Evolutionary conservation across 2,797 vertebrate genomes (phyloP).

Genomic region (Schizopygopsis pylzovi): DNA sequence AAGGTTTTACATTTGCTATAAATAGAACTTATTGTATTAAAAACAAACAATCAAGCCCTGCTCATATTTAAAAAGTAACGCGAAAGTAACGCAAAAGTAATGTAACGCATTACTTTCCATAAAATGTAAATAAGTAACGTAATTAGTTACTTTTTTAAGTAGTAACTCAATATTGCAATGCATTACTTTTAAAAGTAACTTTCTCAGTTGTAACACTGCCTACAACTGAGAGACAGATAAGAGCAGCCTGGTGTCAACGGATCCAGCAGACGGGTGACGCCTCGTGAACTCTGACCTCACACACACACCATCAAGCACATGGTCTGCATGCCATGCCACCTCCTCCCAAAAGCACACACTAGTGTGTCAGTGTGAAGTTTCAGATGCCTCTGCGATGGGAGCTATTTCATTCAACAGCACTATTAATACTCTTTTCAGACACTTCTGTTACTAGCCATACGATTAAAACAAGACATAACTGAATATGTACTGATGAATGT

Average conservation of each 20-base stretch:
- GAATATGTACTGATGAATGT: neutral
- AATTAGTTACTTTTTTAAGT: too few relatives aligned
- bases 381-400: slow-evolving; percentile 17
- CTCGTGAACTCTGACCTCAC: slow-evolving; percentile 48
- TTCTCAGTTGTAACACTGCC: too few relatives aligned
- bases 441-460: neutral
- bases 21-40: too few relatives aligned
- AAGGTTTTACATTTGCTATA: too few relatives aligned
- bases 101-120: too few relatives aligned
- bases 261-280: slow-evolving; percentile 68
- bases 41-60: too few relatives aligned
- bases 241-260: neutral
- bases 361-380: slow-evolving; percentile 9
- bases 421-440: neutral
- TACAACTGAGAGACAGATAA: neutral
- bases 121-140: too few relatives aligned
- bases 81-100: too few relatives aligned
- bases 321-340: slow-evolving; percentile 58
- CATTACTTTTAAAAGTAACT: too few relatives aligned
- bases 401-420: slow-evolving; percentile 32
- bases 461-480: neutral
- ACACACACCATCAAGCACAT: slow-evolving; percentile 56
- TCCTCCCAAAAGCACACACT: slow-evolving; percentile 12
- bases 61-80: too few relatives aligned
- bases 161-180: too few relatives aligned